Base-by-base conservation (phyloP, 2,888 invertebrate genomes). In the Trypoxylon attenuatum region DNA sequence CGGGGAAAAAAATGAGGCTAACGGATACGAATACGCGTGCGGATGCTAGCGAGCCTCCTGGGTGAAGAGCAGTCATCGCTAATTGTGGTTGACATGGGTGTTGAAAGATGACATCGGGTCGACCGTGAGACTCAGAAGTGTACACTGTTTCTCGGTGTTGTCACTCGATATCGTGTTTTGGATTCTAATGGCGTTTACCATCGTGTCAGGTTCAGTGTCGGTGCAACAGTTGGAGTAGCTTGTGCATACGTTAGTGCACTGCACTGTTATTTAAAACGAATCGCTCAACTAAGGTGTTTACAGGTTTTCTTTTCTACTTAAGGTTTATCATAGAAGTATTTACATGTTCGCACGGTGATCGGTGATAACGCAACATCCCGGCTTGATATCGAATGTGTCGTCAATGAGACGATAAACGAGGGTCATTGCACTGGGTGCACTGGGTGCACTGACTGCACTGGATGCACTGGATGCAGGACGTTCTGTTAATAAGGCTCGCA, bases 31-130 rank as follows among this genome's bases (percentile, higher is more conserved):
- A 21, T 21, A 15, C 27, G 47, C 27, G 49, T n/a, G n/a, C 25
- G 39, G 45, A 25, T 29, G 29, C 23, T 16, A 50, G 13, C 15
- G 41, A 41, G 41, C 15, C n/a, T n/a, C n/a, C 25, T 38, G 39
- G 21, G 19, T 15, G 16, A 23, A 22, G 29, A 38, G n/a, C 46
- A 45, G 51, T 47, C 57, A 23, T 51, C 62, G 71, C 42, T 71
- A 73, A 75, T 71, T 71, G 75, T 21, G 33, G 56, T 2, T 27
- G 65, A 71, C 72, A 51, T 54, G 69, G 56, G 62, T 62, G 76
- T 53, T 69, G 69, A 75, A 57, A 75, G 76, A 64, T 59, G 71
- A 64, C 75, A 63, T 46, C 50, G 54, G 41, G 53, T 53, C 38
- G 46, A 53, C 54, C 63, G 66, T 70, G 71, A 68, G 64, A 64